Conservation (phyloP, 53 echinoderm and acorn worm genomes). For the Holothuria scabra region DNA sequence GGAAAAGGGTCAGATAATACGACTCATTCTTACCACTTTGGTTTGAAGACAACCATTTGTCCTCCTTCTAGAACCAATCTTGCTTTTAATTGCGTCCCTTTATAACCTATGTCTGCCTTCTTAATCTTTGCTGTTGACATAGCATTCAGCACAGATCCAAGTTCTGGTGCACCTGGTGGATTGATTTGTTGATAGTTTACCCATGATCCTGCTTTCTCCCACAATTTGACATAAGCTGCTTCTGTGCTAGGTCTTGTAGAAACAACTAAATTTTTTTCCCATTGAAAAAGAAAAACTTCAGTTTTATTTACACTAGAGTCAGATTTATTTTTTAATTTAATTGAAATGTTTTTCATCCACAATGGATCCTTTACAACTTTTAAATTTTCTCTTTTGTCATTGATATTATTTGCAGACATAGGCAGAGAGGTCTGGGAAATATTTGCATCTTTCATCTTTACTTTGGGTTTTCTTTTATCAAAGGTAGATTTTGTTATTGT, state of each 20-base stretch:
- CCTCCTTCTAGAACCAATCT: slow-evolving; percentile 72
- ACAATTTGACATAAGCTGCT: slow-evolving; percentile 40
- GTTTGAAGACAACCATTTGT: slow-evolving; percentile 92
- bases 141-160: slow-evolving; percentile 79
- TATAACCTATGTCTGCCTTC: slow-evolving; percentile 91
- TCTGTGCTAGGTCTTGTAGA: slow-evolving; percentile 22
- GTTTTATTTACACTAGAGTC: neutral
- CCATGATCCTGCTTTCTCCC: slow-evolving; percentile 82
- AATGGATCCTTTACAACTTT: too few species aligned
- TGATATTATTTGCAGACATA: neutral
- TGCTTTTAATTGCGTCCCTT: slow-evolving; percentile 92
- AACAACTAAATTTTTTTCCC: slow-evolving; percentile 40
- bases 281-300: slow-evolving; percentile 16
- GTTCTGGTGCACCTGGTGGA: slow-evolving; percentile 62
- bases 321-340: slow-evolving; percentile 6
- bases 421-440: neutral
- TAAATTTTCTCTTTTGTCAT: neutral
- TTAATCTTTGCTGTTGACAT: slow-evolving; percentile 71
- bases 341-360: neutral
- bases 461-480: neutral
- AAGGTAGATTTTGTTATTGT: neutral
- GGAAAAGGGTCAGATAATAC: neutral
- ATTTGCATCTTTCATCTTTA: slow-evolving; percentile 5
- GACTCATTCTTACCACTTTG: slow-evolving; percentile 71
- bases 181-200: slow-evolving; percentile 63